Evolutionary conservation across 1,140 invertebrate species (phyloP), one percentile per base, ranked within the genome.

Genomic region (Ips typographus): DNA sequence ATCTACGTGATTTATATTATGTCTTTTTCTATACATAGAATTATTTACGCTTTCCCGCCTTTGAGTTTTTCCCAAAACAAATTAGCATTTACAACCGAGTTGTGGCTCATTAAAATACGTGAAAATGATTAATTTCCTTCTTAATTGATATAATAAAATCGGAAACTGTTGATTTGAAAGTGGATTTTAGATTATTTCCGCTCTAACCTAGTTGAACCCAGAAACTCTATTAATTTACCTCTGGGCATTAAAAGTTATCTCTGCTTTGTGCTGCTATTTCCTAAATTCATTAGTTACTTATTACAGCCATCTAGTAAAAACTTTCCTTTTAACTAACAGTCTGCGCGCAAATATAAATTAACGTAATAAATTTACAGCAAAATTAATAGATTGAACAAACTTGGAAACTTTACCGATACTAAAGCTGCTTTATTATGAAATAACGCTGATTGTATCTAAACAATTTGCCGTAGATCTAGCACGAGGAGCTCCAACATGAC

Each of bases 1-100:
- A 60, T 61, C 58, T 62, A 36, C 40, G 51, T 62, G 59, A 68
- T 68, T 62, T 68, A 68, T 68, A 49, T 57, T 6, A 40, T 8
- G n/a, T 58, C 40, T 44, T 62, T 61, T 60, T 53, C 38, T 59
- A 67, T 55, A 61, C n/a, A 38, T 49, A 53, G 57, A 53, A n/a
- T 43, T 37, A 58, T 66, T 66, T 51, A 42, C 52, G n/a, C 5
- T 55, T 55, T 55, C 37, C 37, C 52, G 37, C 8, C 44, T 55
- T 55, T 1, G 52, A 37, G 44, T 49, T 49, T 49, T 49, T 49
- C 6, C 22, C 52, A 38, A 47, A 6, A 55, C 8, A 55, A 55
- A 55, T 55, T 55, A 55, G 6, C 44, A 49, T 49, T 49, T 49
- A 49, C 22, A 49, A 49, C 44, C 1, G 44, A 49, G 44, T 49